Percentiles rank a stretch among this genome's conserved stretches.
Evolutionary conservation across 2,888 invertebrate genomes (phyloP).

Genomic region (Apoda limacodes): DNA sequence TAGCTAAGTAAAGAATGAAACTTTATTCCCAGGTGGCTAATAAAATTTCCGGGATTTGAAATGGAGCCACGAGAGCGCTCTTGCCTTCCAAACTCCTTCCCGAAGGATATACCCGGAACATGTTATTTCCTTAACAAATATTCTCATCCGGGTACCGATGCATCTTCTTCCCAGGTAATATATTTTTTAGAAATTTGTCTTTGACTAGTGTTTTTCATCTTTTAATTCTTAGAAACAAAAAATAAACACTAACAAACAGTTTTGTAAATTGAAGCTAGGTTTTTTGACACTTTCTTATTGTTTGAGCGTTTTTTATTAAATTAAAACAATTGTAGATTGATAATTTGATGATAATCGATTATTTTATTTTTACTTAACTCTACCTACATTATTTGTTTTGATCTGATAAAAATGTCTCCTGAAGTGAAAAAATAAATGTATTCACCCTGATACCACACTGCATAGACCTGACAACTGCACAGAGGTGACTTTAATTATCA

Average conservation of each 20-base stretch:
- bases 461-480: too few species aligned
- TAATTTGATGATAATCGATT: too few species aligned
- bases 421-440: too few species aligned
- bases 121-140: slow-evolving; percentile 89
- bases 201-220: not conserved
- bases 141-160: slow-evolving; percentile 75
- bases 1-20: too few species aligned
- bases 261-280: not conserved
- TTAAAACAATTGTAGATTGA: too few species aligned
- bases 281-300: slow-evolving; percentile 1
- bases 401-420: too few species aligned
- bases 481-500: too few species aligned
- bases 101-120: slow-evolving; percentile 80
- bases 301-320: slow-evolving; percentile 6
- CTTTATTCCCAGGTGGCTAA: slow-evolving; percentile 74
- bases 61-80: slow-evolving; percentile 81
- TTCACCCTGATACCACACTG: too few species aligned
- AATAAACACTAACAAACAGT: not conserved
- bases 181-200: slow-evolving; percentile 9
- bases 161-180: slow-evolving; percentile 66
- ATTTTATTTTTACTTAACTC: too few species aligned
- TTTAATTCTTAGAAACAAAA: not conserved
- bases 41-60: slow-evolving; percentile 80
- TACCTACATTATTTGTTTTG: too few species aligned
- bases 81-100: slow-evolving; percentile 88